Percentiles rank a stretch among this genome's conserved stretches.
These are phyloP conservation scores for Eupeodes latifasciatus DNA, from an alignment of 2,888 invertebrate species.

Conservation along the genomic window DNA sequence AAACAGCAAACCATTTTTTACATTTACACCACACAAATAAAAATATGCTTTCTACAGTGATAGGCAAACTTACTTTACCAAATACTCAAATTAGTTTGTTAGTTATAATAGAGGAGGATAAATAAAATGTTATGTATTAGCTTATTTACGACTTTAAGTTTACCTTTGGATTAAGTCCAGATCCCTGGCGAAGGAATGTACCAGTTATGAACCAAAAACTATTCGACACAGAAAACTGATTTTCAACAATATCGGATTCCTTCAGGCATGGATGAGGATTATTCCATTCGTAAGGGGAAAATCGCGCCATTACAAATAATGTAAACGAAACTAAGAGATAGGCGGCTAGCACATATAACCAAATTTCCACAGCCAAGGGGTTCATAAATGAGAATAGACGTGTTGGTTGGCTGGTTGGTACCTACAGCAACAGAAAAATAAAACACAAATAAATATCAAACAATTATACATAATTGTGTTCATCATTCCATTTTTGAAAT, in stretches of 20 bases:
- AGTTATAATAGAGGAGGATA: too few relatives aligned
- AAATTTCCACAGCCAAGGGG: conserved; percentile 97
- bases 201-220: conserved; percentile 96
- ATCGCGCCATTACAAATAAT: conserved; percentile 97
- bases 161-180: conserved; percentile 93
- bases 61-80: background rate
- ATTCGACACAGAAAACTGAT: conserved; percentile 98
- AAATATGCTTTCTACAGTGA: background rate
- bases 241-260: conserved; percentile 94
- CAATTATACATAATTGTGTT: background rate
- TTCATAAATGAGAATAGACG: conserved; percentile 97
- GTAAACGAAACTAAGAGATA: conserved; percentile 97
- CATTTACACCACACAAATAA: background rate
- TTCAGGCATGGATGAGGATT: conserved; percentile 92
- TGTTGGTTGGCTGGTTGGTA: conserved; percentile 94
- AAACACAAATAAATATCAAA: conserved; percentile 15
- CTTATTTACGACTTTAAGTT: conserved; percentile 46
- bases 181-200: conserved; percentile 94
- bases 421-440: conserved; percentile 85
- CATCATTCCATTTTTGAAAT: background rate
- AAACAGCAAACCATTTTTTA: background rate
- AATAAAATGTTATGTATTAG: background rate
- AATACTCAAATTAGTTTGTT: background rate
- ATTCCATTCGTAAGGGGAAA: conserved; percentile 98
- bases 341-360: conserved; percentile 97